A percentile compares a stretch with the other conserved stretches of the same genome.
Evolutionary conservation across 1,140 invertebrate genomes (phyloP).

Genomic region (Cheumatopsyche charites): DNA sequence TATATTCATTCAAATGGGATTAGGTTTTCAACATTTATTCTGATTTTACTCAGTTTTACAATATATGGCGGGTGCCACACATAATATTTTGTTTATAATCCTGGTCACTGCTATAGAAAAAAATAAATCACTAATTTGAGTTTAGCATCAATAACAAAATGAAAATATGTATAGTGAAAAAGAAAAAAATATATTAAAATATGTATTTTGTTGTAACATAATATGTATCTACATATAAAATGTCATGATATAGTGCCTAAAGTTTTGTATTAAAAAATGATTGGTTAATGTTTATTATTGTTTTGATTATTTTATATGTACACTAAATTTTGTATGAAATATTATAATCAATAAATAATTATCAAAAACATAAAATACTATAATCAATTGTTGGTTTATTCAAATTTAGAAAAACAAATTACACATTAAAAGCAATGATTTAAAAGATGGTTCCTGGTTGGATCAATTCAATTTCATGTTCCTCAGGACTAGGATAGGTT

Average conservation of each 20-base stretch:
- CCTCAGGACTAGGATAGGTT: neutral
- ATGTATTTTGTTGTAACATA: neutral
- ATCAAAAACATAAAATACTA: too few species aligned
- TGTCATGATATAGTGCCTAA: slow-evolving; percentile 20
- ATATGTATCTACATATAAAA: slow-evolving; percentile 6
- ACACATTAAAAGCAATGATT: neutral
- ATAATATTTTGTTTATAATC: too few species aligned
- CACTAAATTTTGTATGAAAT: slow-evolving; percentile 12
- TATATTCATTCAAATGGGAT: neutral
- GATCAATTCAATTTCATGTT: neutral
- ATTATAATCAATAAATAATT: slow-evolving; percentile 13
- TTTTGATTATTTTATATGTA: slow-evolving; percentile 12
- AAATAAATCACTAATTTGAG: too few species aligned
- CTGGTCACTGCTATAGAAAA: too few species aligned
- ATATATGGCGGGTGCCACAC: too few species aligned
- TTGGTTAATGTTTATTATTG: slow-evolving; percentile 15
- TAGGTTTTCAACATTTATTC: too few species aligned
- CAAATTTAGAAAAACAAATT: too few species aligned
- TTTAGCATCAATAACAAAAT: neutral
- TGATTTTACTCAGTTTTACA: too few species aligned
- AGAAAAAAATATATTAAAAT: neutral
- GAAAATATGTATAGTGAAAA: neutral
- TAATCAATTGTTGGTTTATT: too few species aligned
- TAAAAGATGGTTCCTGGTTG: slow-evolving; percentile 6
- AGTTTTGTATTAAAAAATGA: slow-evolving; percentile 20